Evolutionary conservation across 2,888 invertebrate species (phyloP), one percentile per base, ranked within the genome.

Genomic region (Drosophila hawaiiensis): DNA sequence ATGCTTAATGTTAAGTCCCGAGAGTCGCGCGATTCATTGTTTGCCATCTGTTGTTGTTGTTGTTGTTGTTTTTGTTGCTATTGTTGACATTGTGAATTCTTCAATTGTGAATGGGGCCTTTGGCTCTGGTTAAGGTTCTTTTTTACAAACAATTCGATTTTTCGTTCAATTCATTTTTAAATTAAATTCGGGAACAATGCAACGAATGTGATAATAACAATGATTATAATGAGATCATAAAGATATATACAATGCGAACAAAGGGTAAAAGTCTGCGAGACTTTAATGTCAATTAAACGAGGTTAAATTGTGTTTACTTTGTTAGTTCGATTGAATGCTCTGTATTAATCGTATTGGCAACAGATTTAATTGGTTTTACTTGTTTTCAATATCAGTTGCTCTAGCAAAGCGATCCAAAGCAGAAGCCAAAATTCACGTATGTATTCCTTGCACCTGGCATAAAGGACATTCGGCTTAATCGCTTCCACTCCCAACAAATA

Each of bases 151-250:
- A 72, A 72, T 72, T 60, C 62, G 12, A 25, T 35, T 78, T 80
- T 67, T 71, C 68, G 79, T 73, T 70, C 54, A 49, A 58, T 76
- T 73, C 39, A 43, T 74, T 83, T 75, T 84, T 80, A 82, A 85
- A 85, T 85, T 88, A 88, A 88, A 85, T 85, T 83, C 86, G n/a
- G 35, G 56, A 73, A 85, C 89, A 88, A 84, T 84, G 60, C 63
- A 12, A 25, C 65, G 66, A 87, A 83, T 88, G 86, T 83, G 73
- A 80, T 84, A 87, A 73, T 70, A 73, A 88, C 84, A 88, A 84
- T 75, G 66, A 69, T 65, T 43, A 75, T 81, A 79, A 85, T 73
- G 80, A 80, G 63, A 71, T 70, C 61, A 79, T 81, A 79, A 85
- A 75, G 77, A 82, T 81, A 83, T 74, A 74, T 72, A 80, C 72